phyloP scores from a whole-genome alignment of 2,888 invertebrate species.

The Lepetodrilus schrolli region DNA sequence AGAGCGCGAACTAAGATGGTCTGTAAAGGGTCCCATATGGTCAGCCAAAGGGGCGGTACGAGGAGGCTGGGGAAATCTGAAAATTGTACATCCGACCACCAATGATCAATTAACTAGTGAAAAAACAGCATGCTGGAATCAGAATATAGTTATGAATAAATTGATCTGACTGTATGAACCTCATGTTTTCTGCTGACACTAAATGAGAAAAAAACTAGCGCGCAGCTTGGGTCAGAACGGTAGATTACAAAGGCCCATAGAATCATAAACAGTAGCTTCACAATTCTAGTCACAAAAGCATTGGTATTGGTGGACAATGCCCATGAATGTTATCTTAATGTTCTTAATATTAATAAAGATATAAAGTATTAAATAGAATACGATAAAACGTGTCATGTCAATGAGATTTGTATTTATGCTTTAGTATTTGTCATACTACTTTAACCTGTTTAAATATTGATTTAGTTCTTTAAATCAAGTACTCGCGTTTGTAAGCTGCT shows the following conservation, averaged over 20 bases:
- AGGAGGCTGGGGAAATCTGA: not conserved
- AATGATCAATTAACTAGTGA: not conserved
- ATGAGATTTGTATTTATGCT: not conserved
- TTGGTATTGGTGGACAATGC: not conserved
- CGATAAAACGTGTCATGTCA: not conserved
- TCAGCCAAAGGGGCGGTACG: not conserved
- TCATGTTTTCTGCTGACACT: not conserved
- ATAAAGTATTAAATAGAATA: not conserved
- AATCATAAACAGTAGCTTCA: not conserved
- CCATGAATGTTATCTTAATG: constrained; percentile 6
- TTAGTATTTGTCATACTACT: not conserved
- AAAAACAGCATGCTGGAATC: constrained; percentile 16
- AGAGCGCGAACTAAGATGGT: not conserved
- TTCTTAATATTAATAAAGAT: constrained; percentile 10
- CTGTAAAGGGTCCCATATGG: constrained; percentile 21
- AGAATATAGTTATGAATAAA: constrained; percentile 28
- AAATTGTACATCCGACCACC: not conserved
- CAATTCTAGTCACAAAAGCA: not conserved
- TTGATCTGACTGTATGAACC: not conserved
- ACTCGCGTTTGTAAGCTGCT: too few species aligned
- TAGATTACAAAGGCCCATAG: constrained; percentile 11
- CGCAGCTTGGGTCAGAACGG: constrained; percentile 6
- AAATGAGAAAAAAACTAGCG: not conserved
- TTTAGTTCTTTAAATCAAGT: too few species aligned
- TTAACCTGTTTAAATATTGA: too few species aligned